A percentile compares a stretch with the other conserved stretches of the same genome.
Conservation (phyloP, 1,140 invertebrate genomes). For the Pseudomyrmex flavicornis region DNA sequence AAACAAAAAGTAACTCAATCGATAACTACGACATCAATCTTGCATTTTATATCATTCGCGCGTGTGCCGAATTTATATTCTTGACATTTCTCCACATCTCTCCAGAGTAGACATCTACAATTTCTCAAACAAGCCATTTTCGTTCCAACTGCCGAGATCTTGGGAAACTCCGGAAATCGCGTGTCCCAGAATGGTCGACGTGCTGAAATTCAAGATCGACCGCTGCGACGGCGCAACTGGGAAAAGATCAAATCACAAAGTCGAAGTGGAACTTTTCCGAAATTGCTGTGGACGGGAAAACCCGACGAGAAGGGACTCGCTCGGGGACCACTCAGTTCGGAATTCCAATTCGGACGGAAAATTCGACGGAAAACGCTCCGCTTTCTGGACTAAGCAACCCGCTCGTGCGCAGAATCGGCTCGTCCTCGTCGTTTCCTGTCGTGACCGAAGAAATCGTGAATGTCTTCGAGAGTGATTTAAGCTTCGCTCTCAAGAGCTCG, state of each 20-base stretch:
- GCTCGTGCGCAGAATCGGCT: slow-evolving; percentile 4
- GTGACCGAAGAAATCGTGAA: slow-evolving; percentile 25
- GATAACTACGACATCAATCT: neutral
- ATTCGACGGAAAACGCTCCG: slow-evolving; percentile 17
- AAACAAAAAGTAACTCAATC: neutral
- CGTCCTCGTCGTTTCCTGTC: slow-evolving; percentile 13
- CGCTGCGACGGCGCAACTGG: neutral
- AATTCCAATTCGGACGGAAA: slow-evolving; percentile 39
- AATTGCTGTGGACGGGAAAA: slow-evolving; percentile 32
- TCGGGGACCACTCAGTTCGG: neutral
- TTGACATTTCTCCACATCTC: neutral
- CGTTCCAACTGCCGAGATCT: neutral
- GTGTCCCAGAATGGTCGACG: slow-evolving; percentile 4
- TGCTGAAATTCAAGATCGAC: slow-evolving; percentile 39
- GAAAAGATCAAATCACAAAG: slow-evolving; percentile 13
- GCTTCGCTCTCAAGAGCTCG: neutral
- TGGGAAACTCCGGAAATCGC: slow-evolving; percentile 2
- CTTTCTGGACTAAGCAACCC: neutral
- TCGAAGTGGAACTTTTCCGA: slow-evolving; percentile 13
- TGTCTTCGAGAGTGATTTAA: slow-evolving; percentile 33
- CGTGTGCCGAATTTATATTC: neutral
- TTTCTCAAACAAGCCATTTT: neutral
- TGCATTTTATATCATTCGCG: neutral
- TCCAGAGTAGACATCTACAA: neutral
- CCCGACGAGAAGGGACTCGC: neutral